Conservation (phyloP, 2,888 invertebrate species). For the Cheilosia vernalis region DNA sequence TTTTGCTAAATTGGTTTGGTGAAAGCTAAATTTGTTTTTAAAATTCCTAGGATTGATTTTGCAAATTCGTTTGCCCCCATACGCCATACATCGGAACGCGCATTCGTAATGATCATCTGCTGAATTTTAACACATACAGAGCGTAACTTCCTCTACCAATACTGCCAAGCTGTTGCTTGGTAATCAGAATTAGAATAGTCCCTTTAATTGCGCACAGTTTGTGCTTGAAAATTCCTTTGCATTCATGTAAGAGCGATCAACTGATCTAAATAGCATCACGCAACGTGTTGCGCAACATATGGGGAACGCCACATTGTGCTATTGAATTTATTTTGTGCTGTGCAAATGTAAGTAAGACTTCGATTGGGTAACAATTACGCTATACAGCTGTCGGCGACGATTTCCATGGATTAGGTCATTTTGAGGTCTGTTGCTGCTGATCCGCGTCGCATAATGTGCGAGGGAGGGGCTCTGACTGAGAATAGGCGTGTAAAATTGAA, state of each 20-base stretch:
- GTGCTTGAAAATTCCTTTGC: constrained; percentile 13
- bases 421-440: background rate
- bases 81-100: constrained; percentile 6
- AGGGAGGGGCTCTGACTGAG: background rate
- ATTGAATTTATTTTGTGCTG: constrained; percentile 2
- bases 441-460: background rate
- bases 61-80: background rate
- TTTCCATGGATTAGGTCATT: constrained; percentile 28
- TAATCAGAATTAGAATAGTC: constrained; percentile 9
- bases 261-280: constrained; percentile 60
- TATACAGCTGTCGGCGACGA: constrained; percentile 1
- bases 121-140: constrained; percentile 20
- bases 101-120: constrained; percentile 3
- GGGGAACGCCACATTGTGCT: constrained; percentile 27
- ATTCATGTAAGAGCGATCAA: constrained; percentile 21
- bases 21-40: constrained; percentile 3
- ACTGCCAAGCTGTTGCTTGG: background rate
- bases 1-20: background rate
- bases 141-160: background rate
- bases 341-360: constrained; percentile 9
- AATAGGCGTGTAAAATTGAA: constrained; percentile 1
- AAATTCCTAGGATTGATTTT: background rate
- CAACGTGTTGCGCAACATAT: constrained; percentile 51
- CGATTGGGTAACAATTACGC: constrained; percentile 24
- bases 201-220: constrained; percentile 15